Base-by-base conservation (phyloP, 1,140 invertebrate species). In the Drosophila kepulauana region DNA sequence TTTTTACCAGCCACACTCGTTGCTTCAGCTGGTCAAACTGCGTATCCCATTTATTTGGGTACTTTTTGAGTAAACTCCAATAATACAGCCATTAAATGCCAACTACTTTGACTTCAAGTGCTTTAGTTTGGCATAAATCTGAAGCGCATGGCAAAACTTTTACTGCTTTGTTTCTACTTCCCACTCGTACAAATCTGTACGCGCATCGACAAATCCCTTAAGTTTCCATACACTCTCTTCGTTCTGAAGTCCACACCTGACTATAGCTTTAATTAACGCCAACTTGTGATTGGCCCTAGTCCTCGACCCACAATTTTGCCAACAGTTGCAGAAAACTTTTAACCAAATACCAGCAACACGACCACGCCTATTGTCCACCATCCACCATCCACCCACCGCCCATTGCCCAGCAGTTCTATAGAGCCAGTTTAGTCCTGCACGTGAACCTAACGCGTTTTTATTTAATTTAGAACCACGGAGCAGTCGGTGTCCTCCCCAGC, bases 71-170 rank as follows among this genome's bases (percentile, higher is more conserved):
- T 41, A 82, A 87, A 87, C 69, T 87, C 80, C 84, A 87, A 87
- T 87, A 88, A 87, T 87, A 71, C 80, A 88, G 84, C 84, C 84
- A 87, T 87, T 88, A 87, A 84, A 87, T 84, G 85, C 84, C 84
- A 87, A 88, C 84, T 87, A 86, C 81, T 86, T 74, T 79, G 84
- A 67, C 82, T 84, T 88, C 84, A 87, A 87, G 84, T 87, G 78
- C 85, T 87, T 87, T 88, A 88, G 84, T 82, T 87, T 87, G 85
- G 87, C 84, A 87, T 87, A 88, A 87, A 87, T 87, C 80, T 82
- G 80, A 69, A 62, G 68, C 77, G 77, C 69, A 78, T 66, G 77
- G 72, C 72, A 51, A 87, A 80, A 82, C 54, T 75, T 79, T 84
- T 82, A 11, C 33, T 15, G 3, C 28, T 46, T 58, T 35, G 13